Evolutionary conservation across 2,797 vertebrate genomes (phyloP).

Genomic region (Pangasius krempfi): DNA sequence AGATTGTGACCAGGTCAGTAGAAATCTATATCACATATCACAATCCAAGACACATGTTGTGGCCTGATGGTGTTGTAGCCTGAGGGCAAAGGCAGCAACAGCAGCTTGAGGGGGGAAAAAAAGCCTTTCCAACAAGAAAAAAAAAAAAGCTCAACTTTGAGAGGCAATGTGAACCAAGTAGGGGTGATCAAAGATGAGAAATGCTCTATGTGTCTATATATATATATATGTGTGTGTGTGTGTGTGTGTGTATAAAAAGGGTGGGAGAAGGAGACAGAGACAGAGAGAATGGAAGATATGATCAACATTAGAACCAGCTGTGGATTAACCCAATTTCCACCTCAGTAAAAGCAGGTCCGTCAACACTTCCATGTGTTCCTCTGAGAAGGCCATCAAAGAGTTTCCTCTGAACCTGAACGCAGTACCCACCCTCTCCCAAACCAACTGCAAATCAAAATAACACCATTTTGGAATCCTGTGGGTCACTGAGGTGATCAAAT

Average conservation of each 20-base stretch:
- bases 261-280: slow-evolving; percentile 49
- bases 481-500: slow-evolving; percentile 64
- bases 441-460: slow-evolving; percentile 60
- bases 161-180: background rate
- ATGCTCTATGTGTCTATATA: background rate
- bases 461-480: slow-evolving; percentile 53
- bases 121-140: slow-evolving; percentile 72
- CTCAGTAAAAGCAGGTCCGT: slow-evolving; percentile 66
- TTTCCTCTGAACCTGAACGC: slow-evolving; percentile 51
- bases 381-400: slow-evolving; percentile 45
- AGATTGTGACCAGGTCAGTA: slow-evolving; percentile 62
- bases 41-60: slow-evolving; percentile 78
- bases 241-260: background rate
- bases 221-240: slow-evolving; percentile 18
- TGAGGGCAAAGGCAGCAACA: slow-evolving; percentile 57
- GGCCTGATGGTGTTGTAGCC: slow-evolving; percentile 66
- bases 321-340: slow-evolving; percentile 78
- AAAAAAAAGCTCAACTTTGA: slow-evolving; percentile 16
- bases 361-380: slow-evolving; percentile 59
- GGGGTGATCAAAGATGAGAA: slow-evolving; percentile 33
- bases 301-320: slow-evolving; percentile 71
- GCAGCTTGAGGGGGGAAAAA: slow-evolving; percentile 53
- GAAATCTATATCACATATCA: slow-evolving; percentile 66
- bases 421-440: slow-evolving; percentile 53
- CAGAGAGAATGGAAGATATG: slow-evolving; percentile 59